phyloP scores from a whole-genome alignment of 2,888 invertebrate genomes.

The Digitonthophagus gazella region DNA sequence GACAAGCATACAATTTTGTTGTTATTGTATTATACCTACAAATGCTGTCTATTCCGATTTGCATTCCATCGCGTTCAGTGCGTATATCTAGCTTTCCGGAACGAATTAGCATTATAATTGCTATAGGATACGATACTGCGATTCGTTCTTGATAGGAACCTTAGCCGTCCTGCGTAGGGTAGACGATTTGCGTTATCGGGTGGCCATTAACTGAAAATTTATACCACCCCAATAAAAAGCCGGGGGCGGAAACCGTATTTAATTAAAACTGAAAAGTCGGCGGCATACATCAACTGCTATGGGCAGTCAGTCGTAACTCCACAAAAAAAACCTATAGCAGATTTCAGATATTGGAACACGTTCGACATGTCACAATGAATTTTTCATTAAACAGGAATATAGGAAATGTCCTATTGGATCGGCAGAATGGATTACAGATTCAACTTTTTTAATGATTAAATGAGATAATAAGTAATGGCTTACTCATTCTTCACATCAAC shows the following conservation, averaged over 20 bases:
- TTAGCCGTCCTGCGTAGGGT: not conserved
- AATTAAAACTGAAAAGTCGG: not conserved
- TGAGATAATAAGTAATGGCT: no score
- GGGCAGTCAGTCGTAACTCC: not conserved
- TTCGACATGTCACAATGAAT: not conserved
- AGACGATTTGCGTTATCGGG: not conserved
- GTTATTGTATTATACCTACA: no score
- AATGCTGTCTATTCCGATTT: no score
- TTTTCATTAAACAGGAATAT: not conserved
- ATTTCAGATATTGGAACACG: not conserved
- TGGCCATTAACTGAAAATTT: not conserved
- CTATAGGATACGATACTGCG: not conserved
- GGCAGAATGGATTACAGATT: not conserved
- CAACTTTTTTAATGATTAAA: no score
- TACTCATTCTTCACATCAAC: no score
- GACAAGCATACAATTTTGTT: no score
- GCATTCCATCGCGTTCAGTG: not conserved
- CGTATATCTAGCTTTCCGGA: not conserved
- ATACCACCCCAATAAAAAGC: not conserved
- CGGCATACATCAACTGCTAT: not conserved
- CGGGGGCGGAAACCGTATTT: not conserved
- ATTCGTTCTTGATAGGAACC: not conserved
- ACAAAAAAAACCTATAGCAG: not conserved
- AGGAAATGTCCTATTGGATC: not conserved
- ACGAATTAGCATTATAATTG: not conserved